These are phyloP conservation scores for Idaea aversata DNA, from an alignment of 2,888 invertebrate genomes.

Conservation along the genomic window DNA sequence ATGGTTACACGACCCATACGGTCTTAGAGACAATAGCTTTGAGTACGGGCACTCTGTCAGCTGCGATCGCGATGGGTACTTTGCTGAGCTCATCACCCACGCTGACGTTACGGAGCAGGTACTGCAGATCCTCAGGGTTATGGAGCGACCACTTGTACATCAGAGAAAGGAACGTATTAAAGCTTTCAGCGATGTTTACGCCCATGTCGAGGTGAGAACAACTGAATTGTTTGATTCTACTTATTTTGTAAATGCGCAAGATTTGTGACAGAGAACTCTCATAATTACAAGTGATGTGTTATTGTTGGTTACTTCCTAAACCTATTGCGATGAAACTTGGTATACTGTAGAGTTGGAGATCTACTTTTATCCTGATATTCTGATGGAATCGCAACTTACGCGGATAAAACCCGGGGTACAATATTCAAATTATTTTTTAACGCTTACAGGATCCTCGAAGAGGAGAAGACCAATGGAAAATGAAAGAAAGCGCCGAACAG, in stretches of 20 bases:
- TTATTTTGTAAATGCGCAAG: no score
- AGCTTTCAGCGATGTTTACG: constrained; percentile 68
- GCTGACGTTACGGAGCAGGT: constrained; percentile 70
- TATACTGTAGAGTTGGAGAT: no score
- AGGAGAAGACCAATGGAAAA: constrained; percentile 61
- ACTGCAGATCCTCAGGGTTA: constrained; percentile 53
- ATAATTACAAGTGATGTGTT: no score
- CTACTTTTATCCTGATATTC: no score
- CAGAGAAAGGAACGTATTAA: constrained; percentile 53
- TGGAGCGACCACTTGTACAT: constrained; percentile 66
- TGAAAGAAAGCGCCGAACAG: constrained; percentile 65
- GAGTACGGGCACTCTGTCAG: constrained; percentile 49
- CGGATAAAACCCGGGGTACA: no score
- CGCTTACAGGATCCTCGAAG: constrained; percentile 61
- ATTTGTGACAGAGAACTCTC: no score
- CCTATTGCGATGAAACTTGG: no score
- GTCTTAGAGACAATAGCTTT: constrained; percentile 61
- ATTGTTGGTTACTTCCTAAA: no score
- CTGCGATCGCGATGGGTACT: constrained; percentile 66
- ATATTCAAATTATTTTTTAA: not conserved
- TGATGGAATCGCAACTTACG: no score
- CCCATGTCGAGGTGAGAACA: constrained; percentile 60
- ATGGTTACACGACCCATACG: constrained; percentile 67
- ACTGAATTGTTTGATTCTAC: not conserved
- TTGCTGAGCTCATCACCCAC: constrained; percentile 60